Base-by-base conservation (phyloP, 1,140 invertebrate genomes). In the Drosophila parvula region DNA sequence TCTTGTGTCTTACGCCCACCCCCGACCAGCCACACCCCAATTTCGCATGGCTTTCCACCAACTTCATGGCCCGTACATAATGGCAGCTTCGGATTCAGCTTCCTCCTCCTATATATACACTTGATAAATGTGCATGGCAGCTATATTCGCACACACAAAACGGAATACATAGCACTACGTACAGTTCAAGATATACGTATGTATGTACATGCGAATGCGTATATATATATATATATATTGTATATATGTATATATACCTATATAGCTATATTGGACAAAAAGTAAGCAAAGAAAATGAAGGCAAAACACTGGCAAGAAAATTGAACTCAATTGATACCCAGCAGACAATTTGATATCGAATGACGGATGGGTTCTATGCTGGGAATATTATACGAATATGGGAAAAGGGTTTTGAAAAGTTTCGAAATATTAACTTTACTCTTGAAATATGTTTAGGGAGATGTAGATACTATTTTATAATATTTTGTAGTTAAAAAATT, bases 101-200 rank as follows among this genome's bases (percentile, higher is more conserved):
- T 80, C 67, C 76, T 83, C 14, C 41, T 73, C 12, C 51, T 22
- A 2, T 36, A 38, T 55, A 76, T 71, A 73, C 60, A 70, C 57
- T 85, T 78, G 75, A 78, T 74, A 81, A 79, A 74, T 79, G 70
- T 79, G 77, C 76, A 59, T 65, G 63, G 50, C 43, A 70, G 45
- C 78, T 50, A 55, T 55, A 55, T 55, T 55, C 51, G 51, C 51
- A 69, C 32, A 63, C 53, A 78, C 51, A 55, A 55, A 38, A 55
- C 51, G 34, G 51, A 38, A 55, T 38, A 75, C 40, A 73, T 18
- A 68, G 45, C 48, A 63, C 59, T 67, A 71, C 67, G 77, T 62
- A 67, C 56, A 82, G 53, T 55, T 36, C 38, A 69, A 48, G 28
- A 38, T 65, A 34, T 65, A 44, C 11, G 43, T 38, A 48, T 30